Evolutionary conservation across 2,888 invertebrate genomes (phyloP).

Genomic region (Julus scanicus): DNA sequence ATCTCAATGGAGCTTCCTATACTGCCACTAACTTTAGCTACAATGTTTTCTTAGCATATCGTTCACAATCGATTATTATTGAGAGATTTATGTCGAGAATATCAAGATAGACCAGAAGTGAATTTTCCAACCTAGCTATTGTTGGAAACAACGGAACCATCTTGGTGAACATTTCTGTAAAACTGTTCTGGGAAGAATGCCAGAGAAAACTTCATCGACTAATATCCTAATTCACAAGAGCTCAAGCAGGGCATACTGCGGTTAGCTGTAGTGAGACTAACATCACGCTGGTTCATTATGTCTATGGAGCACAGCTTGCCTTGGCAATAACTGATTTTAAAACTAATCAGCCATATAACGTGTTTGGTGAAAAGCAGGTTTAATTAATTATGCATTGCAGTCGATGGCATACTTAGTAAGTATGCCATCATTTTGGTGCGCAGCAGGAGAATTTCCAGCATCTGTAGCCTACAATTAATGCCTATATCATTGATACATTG

Average conservation of each 20-base stretch:
- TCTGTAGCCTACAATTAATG: neutral
- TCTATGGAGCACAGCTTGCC: neutral
- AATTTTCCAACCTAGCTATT: neutral
- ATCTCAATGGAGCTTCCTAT: too few species aligned
- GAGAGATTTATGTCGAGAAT: neutral
- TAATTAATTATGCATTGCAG: neutral
- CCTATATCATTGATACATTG: neutral
- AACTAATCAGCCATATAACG: neutral
- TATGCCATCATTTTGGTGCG: neutral
- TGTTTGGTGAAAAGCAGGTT: neutral
- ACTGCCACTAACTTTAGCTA: too few species aligned
- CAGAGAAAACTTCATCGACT: neutral
- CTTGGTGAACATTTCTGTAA: neutral
- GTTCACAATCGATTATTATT: neutral
- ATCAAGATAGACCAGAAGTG: neutral
- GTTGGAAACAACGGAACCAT: neutral
- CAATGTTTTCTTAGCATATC: neutral
- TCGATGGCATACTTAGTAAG: neutral
- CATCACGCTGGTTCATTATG: neutral
- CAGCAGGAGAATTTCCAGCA: neutral
- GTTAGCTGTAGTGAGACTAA: neutral
- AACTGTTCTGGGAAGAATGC: neutral
- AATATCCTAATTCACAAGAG: neutral
- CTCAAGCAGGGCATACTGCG: neutral
- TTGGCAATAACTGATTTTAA: neutral